phyloP scores from a whole-genome alignment of 2,113 vertebrate species.

The Recurvirostra avosetta region DNA sequence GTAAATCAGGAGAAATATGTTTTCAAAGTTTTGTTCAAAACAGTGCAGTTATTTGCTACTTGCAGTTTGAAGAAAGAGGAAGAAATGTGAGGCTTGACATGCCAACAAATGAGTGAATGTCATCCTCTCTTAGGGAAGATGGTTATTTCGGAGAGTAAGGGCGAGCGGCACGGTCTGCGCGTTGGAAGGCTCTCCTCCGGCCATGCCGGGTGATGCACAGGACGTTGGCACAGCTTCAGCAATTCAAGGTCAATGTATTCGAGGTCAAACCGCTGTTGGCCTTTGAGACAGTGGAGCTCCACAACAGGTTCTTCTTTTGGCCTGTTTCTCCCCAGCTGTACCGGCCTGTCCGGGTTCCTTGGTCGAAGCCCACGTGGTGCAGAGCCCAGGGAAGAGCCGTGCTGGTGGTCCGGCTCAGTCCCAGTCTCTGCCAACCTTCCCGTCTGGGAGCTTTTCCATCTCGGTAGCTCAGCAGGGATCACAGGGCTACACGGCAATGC shows the following conservation, averaged over 20 bases:
- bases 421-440: neutral
- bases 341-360: neutral
- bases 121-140: neutral
- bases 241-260: fast-evolving
- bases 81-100: neutral
- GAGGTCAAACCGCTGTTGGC: neutral
- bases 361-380: neutral
- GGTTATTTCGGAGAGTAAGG: neutral
- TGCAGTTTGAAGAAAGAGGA: neutral
- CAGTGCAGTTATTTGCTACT: neutral
- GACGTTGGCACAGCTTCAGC: neutral
- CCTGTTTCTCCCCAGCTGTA: neutral
- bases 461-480: fast-evolving
- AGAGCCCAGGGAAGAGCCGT: neutral
- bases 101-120: neutral
- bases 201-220: fast-evolving
- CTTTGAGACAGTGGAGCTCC: neutral
- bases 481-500: neutral
- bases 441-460: neutral
- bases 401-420: no score
- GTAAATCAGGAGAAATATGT: neutral
- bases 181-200: no score
- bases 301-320: neutral
- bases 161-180: fast-evolving
- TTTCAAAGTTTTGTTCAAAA: neutral